Evolutionary conservation across 2,113 vertebrate species (phyloP).

Genomic region (Columbina picui): DNA sequence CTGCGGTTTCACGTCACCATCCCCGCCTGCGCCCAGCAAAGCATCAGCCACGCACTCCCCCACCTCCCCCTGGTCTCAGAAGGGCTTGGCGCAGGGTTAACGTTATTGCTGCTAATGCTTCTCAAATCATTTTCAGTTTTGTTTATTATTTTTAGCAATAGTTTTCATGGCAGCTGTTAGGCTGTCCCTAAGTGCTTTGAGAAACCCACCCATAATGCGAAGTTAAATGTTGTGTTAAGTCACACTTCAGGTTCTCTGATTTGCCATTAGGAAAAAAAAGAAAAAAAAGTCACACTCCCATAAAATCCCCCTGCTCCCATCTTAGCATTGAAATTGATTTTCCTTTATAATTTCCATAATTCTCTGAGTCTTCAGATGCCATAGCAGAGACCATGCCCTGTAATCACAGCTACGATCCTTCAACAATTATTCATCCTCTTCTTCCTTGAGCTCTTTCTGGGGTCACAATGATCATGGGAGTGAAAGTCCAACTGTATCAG

Average conservation of each 20-base stretch:
- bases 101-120: background rate
- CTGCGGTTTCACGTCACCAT: background rate
- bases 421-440: slow-evolving; percentile 46
- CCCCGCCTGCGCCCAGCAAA: background rate
- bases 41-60: fast-evolving
- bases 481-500: slow-evolving; percentile 7
- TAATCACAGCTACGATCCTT: slow-evolving; percentile 31
- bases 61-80: background rate
- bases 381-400: background rate
- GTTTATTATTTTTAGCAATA: background rate
- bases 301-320: background rate
- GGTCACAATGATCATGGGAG: background rate
- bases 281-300: background rate
- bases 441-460: background rate
- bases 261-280: background rate
- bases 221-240: background rate
- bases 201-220: background rate
- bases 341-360: slow-evolving; percentile 6
- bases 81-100: background rate
- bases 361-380: background rate
- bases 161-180: background rate
- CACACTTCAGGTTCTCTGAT: background rate
- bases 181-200: background rate
- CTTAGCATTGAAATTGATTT: slow-evolving; percentile 20
- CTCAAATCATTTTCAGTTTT: background rate